Base-by-base conservation (phyloP, 2,888 invertebrate genomes). In the Hydrotaea cyrtoneurina region DNA sequence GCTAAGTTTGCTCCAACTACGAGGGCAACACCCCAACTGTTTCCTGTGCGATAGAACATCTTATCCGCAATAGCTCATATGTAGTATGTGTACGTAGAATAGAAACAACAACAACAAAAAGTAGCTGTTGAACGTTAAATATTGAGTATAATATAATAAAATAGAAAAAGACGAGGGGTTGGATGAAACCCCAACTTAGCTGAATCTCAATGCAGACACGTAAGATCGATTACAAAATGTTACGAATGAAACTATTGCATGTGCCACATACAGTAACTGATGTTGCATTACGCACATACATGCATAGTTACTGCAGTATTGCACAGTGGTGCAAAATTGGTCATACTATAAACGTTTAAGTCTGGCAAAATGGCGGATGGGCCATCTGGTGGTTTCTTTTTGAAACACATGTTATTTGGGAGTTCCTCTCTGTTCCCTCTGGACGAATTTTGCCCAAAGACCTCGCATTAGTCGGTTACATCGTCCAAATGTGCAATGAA, bases 141-240 rank as follows among this genome's bases (percentile, higher is more conserved):
- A 26, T 59, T 31, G 31, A 26, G 26, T 26, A 57, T 26, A 55
- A 19, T 55, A 21, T 2, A 23, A 55, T 10, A 55, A 19, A 21
- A 55, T 55, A 10, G n/a, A 1, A 21, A 21, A 23, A 10, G 5
- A 55, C 5, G 1, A 21, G 8, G 10, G 55, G 2, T 50, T 50
- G 15, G 15, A n/a, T 2, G 50, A n/a, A 55, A 59, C 59, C 59
- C 59, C 66, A 66, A 13, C 13, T 11, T 66, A 17, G 21, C 19
- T 66, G 19, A 66, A 43, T 66, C 66, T 43, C 13, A 13, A 19
- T 39, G 66, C 66, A 66, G 39, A 66, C 66, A 66, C 66, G 17
- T 66, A 66, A 66, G 66, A 66, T 66, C 66, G 43, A 66, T 66
- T 66, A 66, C 66, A 66, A 66, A 66, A 66, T 66, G 13, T 43